Evolutionary conservation across 1,140 invertebrate genomes (phyloP).

Genomic region (Zaprionus nigranus): DNA sequence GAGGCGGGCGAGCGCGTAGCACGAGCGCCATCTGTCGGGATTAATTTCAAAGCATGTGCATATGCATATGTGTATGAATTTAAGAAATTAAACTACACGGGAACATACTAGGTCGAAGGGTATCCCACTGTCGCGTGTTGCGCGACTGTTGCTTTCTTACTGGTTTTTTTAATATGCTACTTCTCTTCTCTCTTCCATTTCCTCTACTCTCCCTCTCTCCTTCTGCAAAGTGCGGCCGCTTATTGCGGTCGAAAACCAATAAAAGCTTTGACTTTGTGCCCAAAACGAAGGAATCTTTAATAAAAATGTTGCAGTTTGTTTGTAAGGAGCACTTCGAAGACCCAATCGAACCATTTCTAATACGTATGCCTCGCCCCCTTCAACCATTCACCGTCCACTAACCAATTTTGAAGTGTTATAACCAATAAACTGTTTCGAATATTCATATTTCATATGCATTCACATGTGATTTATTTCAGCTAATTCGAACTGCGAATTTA

Average conservation of each 20-base stretch:
- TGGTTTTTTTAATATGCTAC: neutral
- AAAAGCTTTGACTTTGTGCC: neutral
- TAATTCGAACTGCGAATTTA: slow-evolving; percentile 14
- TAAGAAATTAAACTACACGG: too few species aligned
- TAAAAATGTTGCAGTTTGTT: neutral
- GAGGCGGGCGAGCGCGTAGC: too few species aligned
- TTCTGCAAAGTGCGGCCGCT: neutral
- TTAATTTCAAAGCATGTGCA: too few species aligned
- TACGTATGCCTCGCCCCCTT: neutral
- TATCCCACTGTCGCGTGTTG: too few species aligned
- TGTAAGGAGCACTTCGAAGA: too few species aligned
- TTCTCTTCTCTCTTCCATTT: neutral
- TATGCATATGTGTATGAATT: too few species aligned
- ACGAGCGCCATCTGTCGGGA: too few species aligned
- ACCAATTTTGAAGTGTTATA: neutral
- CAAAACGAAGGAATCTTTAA: neutral
- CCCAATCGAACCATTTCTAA: too few species aligned
- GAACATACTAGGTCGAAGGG: too few species aligned
- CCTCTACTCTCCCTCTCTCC: neutral
- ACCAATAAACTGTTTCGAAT: neutral
- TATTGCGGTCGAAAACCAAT: neutral
- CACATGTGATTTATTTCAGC: slow-evolving; percentile 62
- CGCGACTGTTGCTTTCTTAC: too few species aligned
- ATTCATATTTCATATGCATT: slow-evolving; percentile 24
- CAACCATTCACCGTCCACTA: too few species aligned